Evolutionary conservation across 2,113 vertebrate genomes (phyloP), one percentile per base, ranked within the genome.

Genomic region (Nanger granti): DNA sequence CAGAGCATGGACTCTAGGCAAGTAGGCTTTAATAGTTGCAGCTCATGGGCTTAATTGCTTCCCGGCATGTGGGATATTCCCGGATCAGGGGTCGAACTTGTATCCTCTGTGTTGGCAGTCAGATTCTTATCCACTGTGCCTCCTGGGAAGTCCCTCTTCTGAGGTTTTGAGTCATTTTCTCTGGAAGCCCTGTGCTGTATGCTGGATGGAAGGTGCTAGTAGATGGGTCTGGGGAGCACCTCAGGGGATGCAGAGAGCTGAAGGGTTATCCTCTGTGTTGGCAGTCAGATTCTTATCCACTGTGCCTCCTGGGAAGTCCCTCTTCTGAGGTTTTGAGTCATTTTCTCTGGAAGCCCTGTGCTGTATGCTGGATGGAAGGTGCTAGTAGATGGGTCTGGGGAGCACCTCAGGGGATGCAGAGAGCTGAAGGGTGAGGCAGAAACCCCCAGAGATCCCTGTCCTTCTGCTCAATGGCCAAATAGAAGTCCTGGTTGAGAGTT

Each of bases 271-370:
- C 69, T 73, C 9, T 41, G n/a, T 73, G 3, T 12, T 41, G n/a
- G 20, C n/a, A 24, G 69, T 11, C 69, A 41, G 69, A 6, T 41
- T 73, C 20, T 73, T 41, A 73, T 73, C n/a, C n/a, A 73, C 69
- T 73, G n/a, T 12, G n/a, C n/a, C 2, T 73, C 20, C 69, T 37
- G 20, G 69, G 69, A 73, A 73, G 69, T 73, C 2, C 69, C 69
- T 73, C n/a, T 41, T n/a, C 69, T 73, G 69, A 89, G 7, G 4
- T n/a, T 52, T 69, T 10, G 52, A 1, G 18, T 18, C 84, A 10
- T 82, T 89, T 92, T 73, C 84, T 92, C 89, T 94, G 66, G 82
- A 94, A 62, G 90, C 55, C 28, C 47, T 66, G 55, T 34, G 66
- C 34, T 82, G 31, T 62, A 49, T 29, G 4, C 18, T 41, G 9